Evolutionary conservation across 2,888 invertebrate genomes (phyloP), one percentile per base, ranked within the genome.

Genomic region (Trichogramma evanescens): DNA sequence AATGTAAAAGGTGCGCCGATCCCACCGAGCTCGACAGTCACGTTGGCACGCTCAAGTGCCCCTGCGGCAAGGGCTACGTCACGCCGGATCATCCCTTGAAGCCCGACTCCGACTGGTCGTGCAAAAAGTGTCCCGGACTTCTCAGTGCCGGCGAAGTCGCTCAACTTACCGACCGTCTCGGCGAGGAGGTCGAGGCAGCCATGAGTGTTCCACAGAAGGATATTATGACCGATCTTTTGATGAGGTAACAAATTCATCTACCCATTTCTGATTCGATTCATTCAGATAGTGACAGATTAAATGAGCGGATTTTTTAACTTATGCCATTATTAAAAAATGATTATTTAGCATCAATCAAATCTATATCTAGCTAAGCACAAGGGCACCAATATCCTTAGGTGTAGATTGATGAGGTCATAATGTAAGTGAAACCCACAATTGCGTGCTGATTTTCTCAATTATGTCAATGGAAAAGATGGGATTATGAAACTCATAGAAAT

Each of bases 21-120:
- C 87, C 89, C n/a, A 89, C 90, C 0, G 93, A 93, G 76, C 74
- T 89, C 38, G 88, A 87, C 0, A 89, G 90, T 1, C 85, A 87
- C 71, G 78, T 92, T 46, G 88, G 88, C 66, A 86, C 86, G 0
- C 79, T 89, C 70, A 84, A 83, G 71, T 90, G 89, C 70, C 77
- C 81, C 1, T 89, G 89, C 67, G 84, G 83, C 59, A 68, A 69
- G 0, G 91, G 90, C 8, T 80, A 82, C 5, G 88, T 91, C 70
- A 74, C 89, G 43, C 87, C 91, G 0, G 79, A 84, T 64, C 81
- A 90, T 76, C 89, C 91, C 0, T 75, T 89, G 13, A 81, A 88
- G 66, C 82, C 84, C 10, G 83, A 85, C 60, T 85, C 87, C 0
- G 89, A 89, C 67, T 93, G 92, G 92, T 80, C 82, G 63, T 93